phyloP scores from a whole-genome alignment of 1,140 invertebrate genomes.

The Tyrophagus putrescentiae region DNA sequence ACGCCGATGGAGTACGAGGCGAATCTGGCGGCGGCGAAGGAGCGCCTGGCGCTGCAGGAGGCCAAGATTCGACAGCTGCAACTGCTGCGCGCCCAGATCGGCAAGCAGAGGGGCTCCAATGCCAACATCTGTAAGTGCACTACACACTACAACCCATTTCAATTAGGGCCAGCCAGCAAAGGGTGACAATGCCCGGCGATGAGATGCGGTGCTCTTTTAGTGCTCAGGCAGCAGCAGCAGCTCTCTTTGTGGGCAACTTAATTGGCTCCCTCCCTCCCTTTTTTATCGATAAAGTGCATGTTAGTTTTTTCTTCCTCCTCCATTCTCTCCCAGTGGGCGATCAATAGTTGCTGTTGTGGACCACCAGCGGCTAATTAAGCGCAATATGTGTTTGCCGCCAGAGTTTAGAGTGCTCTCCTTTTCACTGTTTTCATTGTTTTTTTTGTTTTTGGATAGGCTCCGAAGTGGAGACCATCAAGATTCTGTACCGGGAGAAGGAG shows the following conservation, averaged over 20 bases:
- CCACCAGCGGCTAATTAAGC: no score
- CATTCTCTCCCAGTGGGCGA: background rate
- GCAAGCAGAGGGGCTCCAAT: slow-evolving; percentile 75
- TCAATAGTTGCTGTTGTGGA: background rate
- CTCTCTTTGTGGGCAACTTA: no score
- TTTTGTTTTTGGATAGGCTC: slow-evolving; percentile 8
- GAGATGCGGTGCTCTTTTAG: no score
- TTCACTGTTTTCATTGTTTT: background rate
- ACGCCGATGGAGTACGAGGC: slow-evolving; percentile 68
- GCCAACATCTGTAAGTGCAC: slow-evolving; percentile 82
- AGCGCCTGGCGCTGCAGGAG: slow-evolving; percentile 82
- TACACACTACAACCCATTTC: no score
- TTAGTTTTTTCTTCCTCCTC: no score
- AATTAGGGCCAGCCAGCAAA: no score
- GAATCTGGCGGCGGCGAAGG: slow-evolving; percentile 66
- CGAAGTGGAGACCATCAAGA: slow-evolving; percentile 84
- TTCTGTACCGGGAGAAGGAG: slow-evolving; percentile 91
- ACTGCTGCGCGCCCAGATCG: slow-evolving; percentile 75
- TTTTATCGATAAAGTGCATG: no score
- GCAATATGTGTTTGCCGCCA: no score
- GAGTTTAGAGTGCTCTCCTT: no score
- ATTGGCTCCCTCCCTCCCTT: no score
- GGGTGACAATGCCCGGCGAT: no score
- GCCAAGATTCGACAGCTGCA: slow-evolving; percentile 73
- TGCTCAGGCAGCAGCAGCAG: no score